Evolutionary conservation across 2,888 invertebrate genomes (phyloP), one percentile per base, ranked within the genome.

Genomic region (Aleiodes leptofemur): DNA sequence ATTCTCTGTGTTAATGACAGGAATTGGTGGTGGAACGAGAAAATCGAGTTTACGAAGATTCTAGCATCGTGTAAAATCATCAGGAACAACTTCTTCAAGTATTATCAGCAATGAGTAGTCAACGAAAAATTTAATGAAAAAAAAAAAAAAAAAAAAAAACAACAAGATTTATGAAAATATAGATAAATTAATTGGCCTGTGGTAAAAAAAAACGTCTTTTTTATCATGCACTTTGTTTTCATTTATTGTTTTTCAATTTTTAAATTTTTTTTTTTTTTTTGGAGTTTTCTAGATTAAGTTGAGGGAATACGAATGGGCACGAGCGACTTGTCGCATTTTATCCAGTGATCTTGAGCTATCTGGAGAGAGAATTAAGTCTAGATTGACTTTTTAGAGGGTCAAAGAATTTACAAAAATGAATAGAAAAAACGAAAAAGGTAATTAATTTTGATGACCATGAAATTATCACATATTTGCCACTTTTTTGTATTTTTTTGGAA

Each of bases 11-110:
- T 43, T 80, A 38, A 73, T 68, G 76, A 69, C 82, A 85, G 85
- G 84, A 78, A 79, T 83, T 71, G 80, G 82, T 78, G 76, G 84
- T 23, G 82, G 80, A 70, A 70, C 77, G 29, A 83, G 83, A 80
- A 83, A 82, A 79, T 86, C 86, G 55, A 86, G 86, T 77, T 79
- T 86, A 48, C 85, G 86, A 86, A 83, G 86, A 69, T 83, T 86
- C 80, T 86, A 86, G 81, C 80, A 79, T 70, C 77, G 74, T 78
- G 70, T 74, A 64, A 82, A 82, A 72, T 73, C 73, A 16, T 56
- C 77, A 56, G 72, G 76, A 69, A 80, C 80, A 82, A 76, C 81
- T 76, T 80, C 76, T 76, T 80, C 76, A 29, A 55, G 68, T 23
- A 50, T 53, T 61, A 48, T 71, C 74, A 70, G 59, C 77, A 72